Percentiles rank a stretch among this genome's conserved stretches.
Conservation (phyloP, 2,113 vertebrate species). For the Regulus satrapa region DNA sequence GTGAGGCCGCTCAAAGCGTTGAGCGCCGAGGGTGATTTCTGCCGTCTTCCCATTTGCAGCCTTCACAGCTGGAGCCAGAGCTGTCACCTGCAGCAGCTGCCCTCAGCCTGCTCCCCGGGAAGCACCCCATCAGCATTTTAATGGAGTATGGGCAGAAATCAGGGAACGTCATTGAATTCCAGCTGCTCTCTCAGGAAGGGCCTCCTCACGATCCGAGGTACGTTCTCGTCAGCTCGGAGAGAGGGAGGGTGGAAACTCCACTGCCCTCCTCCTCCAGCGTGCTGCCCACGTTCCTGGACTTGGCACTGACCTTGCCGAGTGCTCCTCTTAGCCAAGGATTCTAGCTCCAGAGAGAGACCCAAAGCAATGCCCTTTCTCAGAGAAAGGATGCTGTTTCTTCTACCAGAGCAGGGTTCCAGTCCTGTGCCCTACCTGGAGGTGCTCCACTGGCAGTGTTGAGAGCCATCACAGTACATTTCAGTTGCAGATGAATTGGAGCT, state of each 20-base stretch:
- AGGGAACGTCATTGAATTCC: constrained; percentile 86
- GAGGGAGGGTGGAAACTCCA: not conserved
- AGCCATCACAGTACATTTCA: not conserved
- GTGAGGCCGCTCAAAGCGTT: not conserved
- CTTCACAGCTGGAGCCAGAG: constrained; percentile 58
- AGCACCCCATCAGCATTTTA: constrained; percentile 88
- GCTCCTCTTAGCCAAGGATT: not conserved
- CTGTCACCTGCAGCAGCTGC: constrained; percentile 1
- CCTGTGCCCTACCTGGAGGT: not conserved
- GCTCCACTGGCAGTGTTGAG: not conserved
- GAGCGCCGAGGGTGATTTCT: not conserved
- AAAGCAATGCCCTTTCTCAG: not conserved
- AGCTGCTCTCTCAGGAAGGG: constrained; percentile 88
- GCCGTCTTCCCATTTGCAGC: not conserved
- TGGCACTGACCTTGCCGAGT: not conserved
- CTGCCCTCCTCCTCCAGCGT: not conserved
- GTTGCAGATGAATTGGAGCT: not conserved
- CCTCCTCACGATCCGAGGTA: constrained; percentile 95
- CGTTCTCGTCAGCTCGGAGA: not conserved
- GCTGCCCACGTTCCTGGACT: fast-evolving
- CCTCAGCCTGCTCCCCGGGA: constrained; percentile 77
- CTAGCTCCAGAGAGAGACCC: not conserved
- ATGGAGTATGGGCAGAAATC: constrained; percentile 93
- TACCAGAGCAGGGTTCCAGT: not conserved
- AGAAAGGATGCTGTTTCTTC: not conserved